These are phyloP conservation scores for Choristoneura fumiferana DNA, from an alignment of 1,140 invertebrate species.

Conservation along the genomic window DNA sequence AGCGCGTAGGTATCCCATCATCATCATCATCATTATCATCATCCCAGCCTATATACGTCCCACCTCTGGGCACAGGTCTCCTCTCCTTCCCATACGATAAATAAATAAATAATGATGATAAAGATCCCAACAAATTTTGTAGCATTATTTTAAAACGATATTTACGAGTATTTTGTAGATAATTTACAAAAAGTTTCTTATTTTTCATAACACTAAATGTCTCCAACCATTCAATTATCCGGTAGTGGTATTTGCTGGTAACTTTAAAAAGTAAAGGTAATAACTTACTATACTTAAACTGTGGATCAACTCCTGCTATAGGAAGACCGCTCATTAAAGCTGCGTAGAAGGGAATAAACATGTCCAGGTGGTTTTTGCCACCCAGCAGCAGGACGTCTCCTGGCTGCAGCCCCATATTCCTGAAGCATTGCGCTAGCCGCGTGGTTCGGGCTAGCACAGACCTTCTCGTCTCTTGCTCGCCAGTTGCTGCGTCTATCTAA, in stretches of 20 bases:
- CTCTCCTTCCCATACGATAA: too few relatives aligned
- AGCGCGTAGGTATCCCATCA: too few relatives aligned
- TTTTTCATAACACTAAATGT: background rate
- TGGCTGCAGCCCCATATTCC: conserved; percentile 56
- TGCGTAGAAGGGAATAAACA: conserved; percentile 33
- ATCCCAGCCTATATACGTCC: too few relatives aligned
- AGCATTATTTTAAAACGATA: too few relatives aligned
- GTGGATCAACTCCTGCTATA: conserved; percentile 41
- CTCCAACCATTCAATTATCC: background rate
- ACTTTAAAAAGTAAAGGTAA: background rate
- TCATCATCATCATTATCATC: too few relatives aligned
- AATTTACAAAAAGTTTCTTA: too few relatives aligned
- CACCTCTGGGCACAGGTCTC: too few relatives aligned
- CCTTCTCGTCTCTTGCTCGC: conserved; percentile 55
- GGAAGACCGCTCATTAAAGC: conserved; percentile 48
- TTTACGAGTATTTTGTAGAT: too few relatives aligned
- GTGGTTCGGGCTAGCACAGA: conserved; percentile 51
- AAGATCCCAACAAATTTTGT: too few relatives aligned
- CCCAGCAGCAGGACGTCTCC: conserved; percentile 69
- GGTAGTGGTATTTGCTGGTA: background rate
- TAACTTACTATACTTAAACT: conserved; percentile 37
- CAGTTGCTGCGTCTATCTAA: conserved; percentile 72
- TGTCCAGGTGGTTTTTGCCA: conserved; percentile 52
- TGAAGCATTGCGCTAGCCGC: conserved; percentile 47
- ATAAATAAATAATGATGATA: too few relatives aligned